Evolutionary conservation across 2,888 invertebrate species (phyloP).

Genomic region (Neoitamus cyanurus): DNA sequence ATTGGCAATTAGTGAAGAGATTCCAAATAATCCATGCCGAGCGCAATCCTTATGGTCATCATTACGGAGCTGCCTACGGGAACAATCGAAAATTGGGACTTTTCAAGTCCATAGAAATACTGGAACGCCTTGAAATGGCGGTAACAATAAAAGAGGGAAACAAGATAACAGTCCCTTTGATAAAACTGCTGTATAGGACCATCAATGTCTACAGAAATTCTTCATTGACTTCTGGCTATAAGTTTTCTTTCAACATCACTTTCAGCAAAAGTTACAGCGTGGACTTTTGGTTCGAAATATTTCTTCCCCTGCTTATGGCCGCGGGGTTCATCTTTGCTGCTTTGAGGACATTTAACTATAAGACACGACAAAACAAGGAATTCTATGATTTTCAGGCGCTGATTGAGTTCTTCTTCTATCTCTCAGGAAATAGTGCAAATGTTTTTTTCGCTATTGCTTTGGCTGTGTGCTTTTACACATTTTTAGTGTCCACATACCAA

Average conservation of each 20-base stretch:
- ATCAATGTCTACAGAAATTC: slow-evolving; percentile 59
- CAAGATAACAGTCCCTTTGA: slow-evolving; percentile 60
- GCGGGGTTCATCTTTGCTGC: slow-evolving; percentile 63
- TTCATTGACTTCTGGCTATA: slow-evolving; percentile 55
- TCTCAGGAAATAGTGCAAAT: slow-evolving; percentile 74
- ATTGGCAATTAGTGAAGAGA: slow-evolving; percentile 75
- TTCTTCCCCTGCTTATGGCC: slow-evolving; percentile 58
- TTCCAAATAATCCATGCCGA: slow-evolving; percentile 75
- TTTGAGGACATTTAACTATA: slow-evolving; percentile 75
- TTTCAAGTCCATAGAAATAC: slow-evolving; percentile 60
- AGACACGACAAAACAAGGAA: slow-evolving; percentile 71
- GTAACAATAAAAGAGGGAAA: slow-evolving; percentile 59
- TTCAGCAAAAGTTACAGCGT: slow-evolving; percentile 48
- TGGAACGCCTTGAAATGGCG: slow-evolving; percentile 59
- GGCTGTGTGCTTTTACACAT: slow-evolving; percentile 56
- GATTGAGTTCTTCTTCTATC: slow-evolving; percentile 72
- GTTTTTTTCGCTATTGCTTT: slow-evolving; percentile 69
- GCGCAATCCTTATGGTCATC: slow-evolving; percentile 48
- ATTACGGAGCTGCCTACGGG: slow-evolving; percentile 57
- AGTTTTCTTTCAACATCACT: slow-evolving; percentile 56
- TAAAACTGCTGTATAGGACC: slow-evolving; percentile 60
- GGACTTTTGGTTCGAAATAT: slow-evolving; percentile 56
- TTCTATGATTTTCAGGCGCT: slow-evolving; percentile 72
- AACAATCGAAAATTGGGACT: slow-evolving; percentile 59
- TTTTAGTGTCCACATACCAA: slow-evolving; percentile 55